phyloP scores from a whole-genome alignment of 2,797 vertebrate species.

The Syndactyla subalaris region DNA sequence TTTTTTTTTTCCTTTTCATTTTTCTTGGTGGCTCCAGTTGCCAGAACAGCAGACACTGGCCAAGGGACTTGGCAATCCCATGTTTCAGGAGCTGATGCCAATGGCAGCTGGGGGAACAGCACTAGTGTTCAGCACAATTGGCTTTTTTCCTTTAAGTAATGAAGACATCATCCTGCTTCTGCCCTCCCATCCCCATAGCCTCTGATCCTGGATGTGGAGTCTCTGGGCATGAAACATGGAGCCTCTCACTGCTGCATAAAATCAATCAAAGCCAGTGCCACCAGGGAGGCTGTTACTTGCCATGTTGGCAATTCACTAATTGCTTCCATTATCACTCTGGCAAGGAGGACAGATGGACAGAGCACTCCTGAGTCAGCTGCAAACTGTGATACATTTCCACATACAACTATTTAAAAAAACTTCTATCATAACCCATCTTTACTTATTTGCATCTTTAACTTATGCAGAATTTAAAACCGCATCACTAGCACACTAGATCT shows the following conservation, averaged over 20 bases:
- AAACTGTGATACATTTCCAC: not conserved
- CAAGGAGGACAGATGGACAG: not conserved
- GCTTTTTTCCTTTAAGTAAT: constrained; percentile 56
- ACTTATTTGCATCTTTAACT: not conserved
- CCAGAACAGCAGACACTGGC: not conserved
- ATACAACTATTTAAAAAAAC: not conserved
- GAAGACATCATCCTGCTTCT: constrained; percentile 62
- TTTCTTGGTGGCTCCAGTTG: not conserved
- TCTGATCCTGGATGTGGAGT: constrained; percentile 43
- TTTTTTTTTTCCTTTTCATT: not conserved
- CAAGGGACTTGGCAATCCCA: constrained; percentile 16
- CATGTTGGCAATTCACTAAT: constrained; percentile 45
- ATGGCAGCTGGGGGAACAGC: not conserved
- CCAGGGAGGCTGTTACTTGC: constrained; percentile 57
- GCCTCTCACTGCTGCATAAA: constrained; percentile 41
- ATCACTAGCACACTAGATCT: not conserved
- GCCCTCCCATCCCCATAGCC: constrained; percentile 27
- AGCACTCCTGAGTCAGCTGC: not conserved
- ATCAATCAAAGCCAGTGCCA: constrained; percentile 40
- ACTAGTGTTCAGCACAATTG: constrained; percentile 30
- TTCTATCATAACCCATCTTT: not conserved
- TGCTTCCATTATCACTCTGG: not conserved
- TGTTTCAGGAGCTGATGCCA: constrained; percentile 44
- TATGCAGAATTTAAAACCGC: not conserved
- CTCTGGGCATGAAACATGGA: constrained; percentile 31